These are phyloP conservation scores for Steinernema khuongi DNA, from an alignment of 1,140 invertebrate genomes.

Conservation along the genomic window DNA sequence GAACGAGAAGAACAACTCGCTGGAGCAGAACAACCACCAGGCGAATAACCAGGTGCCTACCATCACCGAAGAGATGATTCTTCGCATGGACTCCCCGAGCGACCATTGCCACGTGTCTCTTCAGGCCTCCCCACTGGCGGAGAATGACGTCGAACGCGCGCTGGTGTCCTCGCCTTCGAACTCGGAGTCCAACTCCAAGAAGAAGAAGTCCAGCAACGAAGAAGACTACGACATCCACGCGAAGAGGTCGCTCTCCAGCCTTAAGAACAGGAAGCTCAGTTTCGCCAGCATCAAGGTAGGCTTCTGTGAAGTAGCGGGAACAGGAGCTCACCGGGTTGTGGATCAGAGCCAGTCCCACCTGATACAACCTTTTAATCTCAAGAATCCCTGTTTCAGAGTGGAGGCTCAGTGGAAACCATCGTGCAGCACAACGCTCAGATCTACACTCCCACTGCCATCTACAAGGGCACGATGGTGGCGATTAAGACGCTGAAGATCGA, in stretches of 20 bases:
- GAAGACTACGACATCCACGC: slow-evolving; percentile 36
- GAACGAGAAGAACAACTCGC: slow-evolving; percentile 41
- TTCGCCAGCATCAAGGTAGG: slow-evolving; percentile 63
- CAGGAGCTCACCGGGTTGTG: too few species aligned
- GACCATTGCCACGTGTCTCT: background rate
- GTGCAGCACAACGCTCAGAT: slow-evolving; percentile 65
- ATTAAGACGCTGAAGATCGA: slow-evolving; percentile 68
- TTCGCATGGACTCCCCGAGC: background rate
- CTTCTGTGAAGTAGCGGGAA: too few species aligned
- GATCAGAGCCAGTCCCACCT: too few species aligned
- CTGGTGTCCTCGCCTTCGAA: slow-evolving; percentile 53
- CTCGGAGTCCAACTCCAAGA: slow-evolving; percentile 34
- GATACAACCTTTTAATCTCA: slow-evolving; percentile 65
- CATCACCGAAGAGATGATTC: slow-evolving; percentile 7
- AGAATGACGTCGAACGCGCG: background rate
- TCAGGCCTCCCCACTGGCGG: background rate
- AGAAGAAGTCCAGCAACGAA: slow-evolving; percentile 40
- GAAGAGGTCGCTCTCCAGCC: slow-evolving; percentile 30
- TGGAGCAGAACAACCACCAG: slow-evolving; percentile 10
- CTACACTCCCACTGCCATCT: slow-evolving; percentile 78
- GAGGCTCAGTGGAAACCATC: slow-evolving; percentile 58
- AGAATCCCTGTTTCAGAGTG: slow-evolving; percentile 47
- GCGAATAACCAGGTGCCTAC: slow-evolving; percentile 11
- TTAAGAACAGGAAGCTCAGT: slow-evolving; percentile 41
- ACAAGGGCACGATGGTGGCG: slow-evolving; percentile 79